Percentiles rank a stretch among this genome's conserved stretches.
phyloP scores from a whole-genome alignment of 2,113 vertebrate species.

The Scytalopus superciliaris region DNA sequence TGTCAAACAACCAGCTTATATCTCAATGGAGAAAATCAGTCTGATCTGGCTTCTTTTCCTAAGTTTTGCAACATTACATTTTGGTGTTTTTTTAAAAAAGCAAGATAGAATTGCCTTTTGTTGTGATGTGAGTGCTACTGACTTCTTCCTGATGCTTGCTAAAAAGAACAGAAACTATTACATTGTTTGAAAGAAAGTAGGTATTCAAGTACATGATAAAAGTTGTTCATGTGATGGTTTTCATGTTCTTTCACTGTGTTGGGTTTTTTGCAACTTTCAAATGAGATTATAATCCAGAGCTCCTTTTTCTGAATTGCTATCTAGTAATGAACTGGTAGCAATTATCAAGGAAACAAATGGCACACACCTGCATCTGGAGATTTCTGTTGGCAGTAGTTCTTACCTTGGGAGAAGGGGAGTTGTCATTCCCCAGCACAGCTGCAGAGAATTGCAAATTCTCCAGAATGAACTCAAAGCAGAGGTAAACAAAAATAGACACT shows the following conservation, averaged over 20 bases:
- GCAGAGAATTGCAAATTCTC: not conserved
- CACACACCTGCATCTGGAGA: not conserved
- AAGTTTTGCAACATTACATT: not conserved
- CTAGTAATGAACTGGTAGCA: not conserved
- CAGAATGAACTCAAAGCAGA: not conserved
- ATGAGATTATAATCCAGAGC: not conserved
- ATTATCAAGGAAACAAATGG: not conserved
- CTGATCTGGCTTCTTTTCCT: not conserved
- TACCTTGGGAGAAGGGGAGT: not conserved
- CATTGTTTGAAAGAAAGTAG: not conserved
- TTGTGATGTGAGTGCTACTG: not conserved
- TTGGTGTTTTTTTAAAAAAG: not conserved
- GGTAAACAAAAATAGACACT: not conserved
- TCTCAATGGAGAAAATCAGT: not conserved
- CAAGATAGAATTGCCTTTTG: not conserved
- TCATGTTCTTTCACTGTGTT: not conserved
- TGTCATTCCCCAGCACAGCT: not conserved
- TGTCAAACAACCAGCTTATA: not conserved
- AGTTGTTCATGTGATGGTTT: not conserved
- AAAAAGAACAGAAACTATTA: not conserved
- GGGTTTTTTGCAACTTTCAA: not conserved
- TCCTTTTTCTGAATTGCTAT: not conserved
- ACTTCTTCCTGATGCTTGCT: not conserved
- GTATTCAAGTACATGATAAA: not conserved
- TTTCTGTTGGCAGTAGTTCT: not conserved